A percentile compares a stretch with the other conserved stretches of the same genome.
Evolutionary conservation across 2,888 invertebrate species (phyloP).

Genomic region (Portevinia maculata): DNA sequence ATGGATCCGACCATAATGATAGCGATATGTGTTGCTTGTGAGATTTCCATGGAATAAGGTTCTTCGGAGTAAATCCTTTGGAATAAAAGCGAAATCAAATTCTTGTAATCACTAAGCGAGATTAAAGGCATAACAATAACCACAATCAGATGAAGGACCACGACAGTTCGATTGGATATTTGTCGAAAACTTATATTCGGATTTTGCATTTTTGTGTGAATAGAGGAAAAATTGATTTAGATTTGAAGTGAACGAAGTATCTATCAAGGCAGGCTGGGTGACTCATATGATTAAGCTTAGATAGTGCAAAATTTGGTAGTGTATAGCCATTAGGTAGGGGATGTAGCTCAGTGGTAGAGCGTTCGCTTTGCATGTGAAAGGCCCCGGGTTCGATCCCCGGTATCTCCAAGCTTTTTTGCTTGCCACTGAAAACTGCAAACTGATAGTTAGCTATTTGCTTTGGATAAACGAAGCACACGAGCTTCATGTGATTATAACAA

Average conservation of each 20-base stretch:
- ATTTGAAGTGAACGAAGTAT: background rate
- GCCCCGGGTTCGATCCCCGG: conserved; percentile 80
- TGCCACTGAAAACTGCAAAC: background rate
- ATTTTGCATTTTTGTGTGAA: background rate
- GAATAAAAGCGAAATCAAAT: conserved; percentile 65
- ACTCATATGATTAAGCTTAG: background rate
- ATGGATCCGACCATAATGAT: conserved; percentile 13
- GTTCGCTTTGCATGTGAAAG: conserved; percentile 80
- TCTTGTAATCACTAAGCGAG: conserved; percentile 62
- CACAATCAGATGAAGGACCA: conserved; percentile 30
- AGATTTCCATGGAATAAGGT: conserved; percentile 26
- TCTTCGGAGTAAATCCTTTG: conserved; percentile 54
- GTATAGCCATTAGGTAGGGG: conserved; percentile 64
- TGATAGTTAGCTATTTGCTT: no score
- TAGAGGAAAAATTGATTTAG: background rate
- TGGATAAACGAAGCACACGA: no score
- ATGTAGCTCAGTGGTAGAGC: conserved; percentile 81
- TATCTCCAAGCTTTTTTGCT: conserved; percentile 76
- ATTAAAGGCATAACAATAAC: conserved; percentile 48
- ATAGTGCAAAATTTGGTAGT: background rate
- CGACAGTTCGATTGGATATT: background rate
- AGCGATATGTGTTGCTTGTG: background rate
- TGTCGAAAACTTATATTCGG: background rate
- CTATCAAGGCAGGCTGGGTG: background rate
- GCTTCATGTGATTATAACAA: no score